Base-by-base conservation (phyloP, 2,797 vertebrate genomes). In the Hippopotamyrus pictus region DNA sequence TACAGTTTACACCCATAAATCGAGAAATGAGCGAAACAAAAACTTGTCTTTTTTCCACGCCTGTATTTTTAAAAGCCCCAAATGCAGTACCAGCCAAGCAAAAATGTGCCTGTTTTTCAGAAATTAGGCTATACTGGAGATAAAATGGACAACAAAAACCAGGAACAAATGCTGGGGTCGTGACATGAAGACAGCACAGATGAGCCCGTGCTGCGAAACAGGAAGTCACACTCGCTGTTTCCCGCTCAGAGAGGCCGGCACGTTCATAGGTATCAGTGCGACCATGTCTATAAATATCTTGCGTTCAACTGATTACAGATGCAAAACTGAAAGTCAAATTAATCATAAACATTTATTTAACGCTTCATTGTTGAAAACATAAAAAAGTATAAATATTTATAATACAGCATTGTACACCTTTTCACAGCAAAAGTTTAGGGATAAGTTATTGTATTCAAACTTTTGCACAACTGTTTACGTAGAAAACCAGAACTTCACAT, bases 301-400 rank as follows among this genome's bases (percentile, higher is more conserved):
- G 37, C 7, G 41, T 46, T n/a, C 19, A 19, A 46, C 76, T 46
- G 41, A 46, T 82, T 46, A 82, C 76, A 44, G 76, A 82, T 46
- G 76, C 76, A 82, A 82, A 82, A n/a, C 76, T 22, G 37, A 73
- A 37, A 69, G 41, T 59, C 41, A 59, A 59, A 19, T 41, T 87
- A 86, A 73, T 76, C 62, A 87, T 87, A 89, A 33, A 87, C 48
- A 86, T 89, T 86, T 73, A 62, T 87, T 69, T 89, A 44, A 87
- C 37, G 6, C 51, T 46, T 76, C 46, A 87, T 86, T 69, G 46
- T 87, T 87, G 89, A 87, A 89, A 89, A 89, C 84, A 73, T 86
- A 89, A 87, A 89, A 89, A 89, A 89, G 89, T 89, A 89, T 89
- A 89, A 89, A 89, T 86, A 86, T 87, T 59, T 89, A 89, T 85